Conservation (phyloP, 2,888 invertebrate genomes). For the Watsonalla cultraria region DNA sequence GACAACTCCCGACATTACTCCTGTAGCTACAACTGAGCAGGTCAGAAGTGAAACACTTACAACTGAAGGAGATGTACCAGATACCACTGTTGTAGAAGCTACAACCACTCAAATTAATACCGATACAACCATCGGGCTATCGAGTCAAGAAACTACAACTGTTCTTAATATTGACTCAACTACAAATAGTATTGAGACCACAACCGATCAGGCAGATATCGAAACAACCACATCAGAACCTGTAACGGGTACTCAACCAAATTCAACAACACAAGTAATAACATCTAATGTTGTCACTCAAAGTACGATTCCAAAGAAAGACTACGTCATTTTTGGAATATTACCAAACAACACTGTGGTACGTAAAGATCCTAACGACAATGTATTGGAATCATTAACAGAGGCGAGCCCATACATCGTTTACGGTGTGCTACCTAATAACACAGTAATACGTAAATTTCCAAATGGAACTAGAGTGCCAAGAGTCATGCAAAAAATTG, state of each 20-base stretch:
- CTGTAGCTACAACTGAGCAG: conserved; percentile 22
- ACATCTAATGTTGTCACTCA: conserved; percentile 34
- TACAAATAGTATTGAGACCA: conserved; percentile 31
- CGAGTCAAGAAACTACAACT: conserved; percentile 30
- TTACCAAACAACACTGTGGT: conserved; percentile 88
- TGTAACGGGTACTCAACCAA: conserved; percentile 33
- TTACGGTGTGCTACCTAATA: conserved; percentile 87
- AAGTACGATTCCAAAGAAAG: conserved; percentile 76
- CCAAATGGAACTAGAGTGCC: conserved; percentile 89
- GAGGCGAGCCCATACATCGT: conserved; percentile 85
- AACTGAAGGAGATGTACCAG: conserved; percentile 9
- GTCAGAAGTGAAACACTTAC: conserved; percentile 9
- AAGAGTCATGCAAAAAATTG: conserved; percentile 79
- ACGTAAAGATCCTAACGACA: conserved; percentile 84
- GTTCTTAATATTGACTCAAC: conserved; percentile 21
- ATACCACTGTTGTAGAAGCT: conserved; percentile 30
- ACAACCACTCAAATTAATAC: conserved; percentile 32
- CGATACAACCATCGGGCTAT: conserved; percentile 13
- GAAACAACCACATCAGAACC: conserved; percentile 27
- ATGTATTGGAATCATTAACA: conserved; percentile 82
- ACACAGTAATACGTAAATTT: conserved; percentile 87
- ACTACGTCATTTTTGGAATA: conserved; percentile 87
- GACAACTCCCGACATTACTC: conserved; percentile 14
- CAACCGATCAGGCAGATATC: conserved; percentile 27
- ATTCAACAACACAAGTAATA: conserved; percentile 30